These are phyloP conservation scores for Camponotus vicinus DNA, from an alignment of 1,140 invertebrate species.

Conservation along the genomic window DNA sequence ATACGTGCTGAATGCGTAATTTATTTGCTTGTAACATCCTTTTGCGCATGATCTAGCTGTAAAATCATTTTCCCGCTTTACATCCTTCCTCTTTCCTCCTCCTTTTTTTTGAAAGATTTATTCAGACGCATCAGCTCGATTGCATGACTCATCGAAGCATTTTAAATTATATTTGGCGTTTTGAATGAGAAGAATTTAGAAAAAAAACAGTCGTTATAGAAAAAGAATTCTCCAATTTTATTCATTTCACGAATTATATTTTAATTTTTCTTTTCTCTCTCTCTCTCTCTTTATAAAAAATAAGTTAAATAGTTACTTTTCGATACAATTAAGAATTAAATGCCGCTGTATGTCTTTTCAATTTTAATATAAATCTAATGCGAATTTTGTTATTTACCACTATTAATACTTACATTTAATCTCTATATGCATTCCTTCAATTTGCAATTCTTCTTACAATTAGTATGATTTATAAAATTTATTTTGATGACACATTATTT, in stretches of 20 bases:
- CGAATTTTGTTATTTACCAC: not conserved
- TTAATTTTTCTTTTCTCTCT: not conserved
- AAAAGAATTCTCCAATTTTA: not conserved
- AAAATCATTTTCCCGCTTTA: not conserved
- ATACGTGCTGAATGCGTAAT: constrained; percentile 35
- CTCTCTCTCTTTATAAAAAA: not conserved
- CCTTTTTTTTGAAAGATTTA: not conserved
- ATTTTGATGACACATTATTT: not conserved
- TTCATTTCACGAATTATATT: not conserved
- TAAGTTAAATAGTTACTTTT: not conserved
- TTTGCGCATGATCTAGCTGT: constrained; percentile 13
- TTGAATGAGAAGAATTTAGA: not conserved
- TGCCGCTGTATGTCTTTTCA: not conserved
- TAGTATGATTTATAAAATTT: not conserved
- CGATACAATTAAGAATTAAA: not conserved
- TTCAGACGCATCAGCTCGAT: not conserved
- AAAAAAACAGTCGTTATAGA: not conserved
- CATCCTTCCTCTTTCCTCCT: not conserved
- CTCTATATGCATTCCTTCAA: not conserved
- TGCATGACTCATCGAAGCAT: not conserved
- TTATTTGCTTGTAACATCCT: constrained; percentile 29
- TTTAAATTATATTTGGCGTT: not conserved
- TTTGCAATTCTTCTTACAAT: not conserved
- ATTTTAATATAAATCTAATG: not conserved
- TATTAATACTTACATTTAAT: not conserved